A percentile compares a stretch with the other conserved stretches of the same genome.
phyloP scores from a whole-genome alignment of 2,888 invertebrate genomes.

The Sepiola atlantica region DNA sequence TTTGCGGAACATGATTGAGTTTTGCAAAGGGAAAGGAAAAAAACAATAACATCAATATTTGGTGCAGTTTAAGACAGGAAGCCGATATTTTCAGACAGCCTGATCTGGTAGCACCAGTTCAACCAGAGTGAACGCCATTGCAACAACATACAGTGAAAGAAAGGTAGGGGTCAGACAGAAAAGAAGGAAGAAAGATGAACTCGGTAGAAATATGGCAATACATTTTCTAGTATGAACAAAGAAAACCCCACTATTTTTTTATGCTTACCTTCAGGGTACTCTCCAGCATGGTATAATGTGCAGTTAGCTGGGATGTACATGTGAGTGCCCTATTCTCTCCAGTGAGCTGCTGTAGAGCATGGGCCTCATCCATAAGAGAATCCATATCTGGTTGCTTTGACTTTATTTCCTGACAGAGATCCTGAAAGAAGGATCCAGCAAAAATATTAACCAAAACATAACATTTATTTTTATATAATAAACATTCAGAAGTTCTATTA shows the following conservation, averaged over 20 bases:
- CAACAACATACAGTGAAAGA: too few species aligned
- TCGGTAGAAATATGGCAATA: too few species aligned
- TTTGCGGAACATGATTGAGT: too few species aligned
- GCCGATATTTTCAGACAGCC: too few species aligned
- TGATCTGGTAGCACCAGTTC: too few species aligned
- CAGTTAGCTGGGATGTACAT: slow-evolving; percentile 90
- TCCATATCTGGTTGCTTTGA: slow-evolving; percentile 90
- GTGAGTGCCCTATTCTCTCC: slow-evolving; percentile 90
- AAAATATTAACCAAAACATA: neutral
- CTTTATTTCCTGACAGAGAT: slow-evolving; percentile 82
- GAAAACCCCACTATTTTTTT: neutral
- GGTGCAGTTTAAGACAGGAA: too few species aligned
- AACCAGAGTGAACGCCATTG: too few species aligned
- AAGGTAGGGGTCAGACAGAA: too few species aligned
- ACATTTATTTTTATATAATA: neutral
- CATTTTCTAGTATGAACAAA: neutral
- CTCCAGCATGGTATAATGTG: slow-evolving; percentile 77
- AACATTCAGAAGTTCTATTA: neutral
- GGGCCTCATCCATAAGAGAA: slow-evolving; percentile 90
- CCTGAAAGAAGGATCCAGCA: slow-evolving; percentile 57
- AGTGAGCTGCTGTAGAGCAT: slow-evolving; percentile 87
- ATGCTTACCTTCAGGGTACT: slow-evolving; percentile 67
- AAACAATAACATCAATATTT: too few species aligned
- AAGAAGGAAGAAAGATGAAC: too few species aligned
- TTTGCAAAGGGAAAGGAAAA: too few species aligned